Evolutionary conservation across 64 coral and sea anemone genomes (phyloP), one percentile per base, ranked within the genome.

Genomic region (Actinia equina): DNA sequence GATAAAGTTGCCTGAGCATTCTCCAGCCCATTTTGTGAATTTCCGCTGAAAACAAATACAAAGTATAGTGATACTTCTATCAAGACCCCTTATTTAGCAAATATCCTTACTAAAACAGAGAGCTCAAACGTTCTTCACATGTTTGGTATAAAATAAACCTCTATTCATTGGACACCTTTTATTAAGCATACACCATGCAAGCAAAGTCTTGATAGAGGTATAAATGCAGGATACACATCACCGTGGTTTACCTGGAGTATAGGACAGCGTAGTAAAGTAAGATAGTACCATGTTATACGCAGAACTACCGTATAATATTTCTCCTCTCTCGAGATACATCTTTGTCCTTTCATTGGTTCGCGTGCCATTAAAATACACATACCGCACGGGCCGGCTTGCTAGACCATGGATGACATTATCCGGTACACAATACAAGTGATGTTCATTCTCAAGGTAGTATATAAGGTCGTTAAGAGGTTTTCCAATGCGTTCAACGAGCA

Each of bases 371-470:
- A 74, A 17, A 71, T 89, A 94, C 0, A 94, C 77, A 60, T 87
- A 82, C 55, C 55, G 37, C 23, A 94, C 71, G 18, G 92, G 92
- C 57, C 83, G 79, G 20, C 82, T 89, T 49, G 70, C 87, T 76
- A 94, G 71, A 12, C 92, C 92, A 71, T 83, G 88, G 14, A 86
- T 85, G 76, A 94, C 71, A 44, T 80, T 84, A 51, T 59, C 43
- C 22, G 92, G 92, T 14, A 89, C 83, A 17, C 92, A 94, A 52
- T 94, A 80, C 79, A 79, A 4, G 17, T 86, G n/a, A 52, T 94
- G 62, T 30, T 86, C 88, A 70, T 87, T 82, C 59, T 82, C 41
- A 7, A 94, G 83, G 74, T 89, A 94, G 27, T 82, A 44, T 43
- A 89, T 25, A 20, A 92, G 69, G 26, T 80, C 30, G 46, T 79